Conservation (phyloP, 2,113 vertebrate species). For the Crotalus helleri region DNA sequence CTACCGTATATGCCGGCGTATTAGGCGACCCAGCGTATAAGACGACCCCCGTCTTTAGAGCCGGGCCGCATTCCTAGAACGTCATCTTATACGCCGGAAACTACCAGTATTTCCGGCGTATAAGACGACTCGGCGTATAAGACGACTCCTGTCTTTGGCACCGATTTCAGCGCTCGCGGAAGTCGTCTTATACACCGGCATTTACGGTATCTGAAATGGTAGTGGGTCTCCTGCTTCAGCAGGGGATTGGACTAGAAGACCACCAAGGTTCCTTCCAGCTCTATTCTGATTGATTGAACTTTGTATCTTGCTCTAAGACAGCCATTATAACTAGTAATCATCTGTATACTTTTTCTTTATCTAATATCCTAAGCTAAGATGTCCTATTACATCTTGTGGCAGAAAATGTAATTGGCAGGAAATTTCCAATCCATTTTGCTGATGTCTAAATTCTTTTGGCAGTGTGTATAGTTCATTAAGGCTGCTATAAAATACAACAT, state of each 20-base stretch:
- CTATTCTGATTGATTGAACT: neutral
- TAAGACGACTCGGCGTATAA: too few species aligned
- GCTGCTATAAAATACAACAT: neutral
- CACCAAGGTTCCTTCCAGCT: neutral
- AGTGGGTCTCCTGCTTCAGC: neutral
- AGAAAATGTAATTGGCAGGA: neutral
- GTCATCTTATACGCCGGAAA: too few species aligned
- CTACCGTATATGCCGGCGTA: too few species aligned
- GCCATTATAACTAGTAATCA: neutral
- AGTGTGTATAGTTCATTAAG: neutral
- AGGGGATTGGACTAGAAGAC: neutral
- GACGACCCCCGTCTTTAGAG: too few species aligned
- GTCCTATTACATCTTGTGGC: neutral
- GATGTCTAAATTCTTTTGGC: neutral
- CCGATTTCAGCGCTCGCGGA: too few species aligned
- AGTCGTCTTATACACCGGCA: too few species aligned
- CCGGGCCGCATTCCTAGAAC: too few species aligned
- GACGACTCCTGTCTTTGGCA: too few species aligned
- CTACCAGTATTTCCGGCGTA: too few species aligned
- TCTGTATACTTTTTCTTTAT: neutral
- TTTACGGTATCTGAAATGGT: too few species aligned
- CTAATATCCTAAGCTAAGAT: neutral
- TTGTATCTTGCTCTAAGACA: neutral
- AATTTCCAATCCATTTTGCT: neutral
- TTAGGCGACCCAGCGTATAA: too few species aligned